Evolutionary conservation across 2,888 invertebrate species (phyloP).

Genomic region (Camptogramma bilineatum): DNA sequence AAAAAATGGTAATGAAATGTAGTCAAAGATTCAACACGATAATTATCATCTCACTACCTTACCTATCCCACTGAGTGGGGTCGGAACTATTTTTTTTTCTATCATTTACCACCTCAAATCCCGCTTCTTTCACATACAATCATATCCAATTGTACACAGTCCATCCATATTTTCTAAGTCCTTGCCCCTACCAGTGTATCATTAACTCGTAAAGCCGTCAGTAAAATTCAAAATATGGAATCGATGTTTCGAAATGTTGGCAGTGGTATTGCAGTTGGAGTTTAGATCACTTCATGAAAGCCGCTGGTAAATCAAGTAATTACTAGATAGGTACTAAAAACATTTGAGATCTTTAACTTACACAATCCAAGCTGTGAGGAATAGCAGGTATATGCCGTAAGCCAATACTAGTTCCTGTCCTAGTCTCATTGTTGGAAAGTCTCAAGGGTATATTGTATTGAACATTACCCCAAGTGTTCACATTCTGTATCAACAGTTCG

Average conservation of each 20-base stretch:
- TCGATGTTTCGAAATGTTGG: too few species aligned
- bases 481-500: constrained; percentile 70
- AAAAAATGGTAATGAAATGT: too few species aligned
- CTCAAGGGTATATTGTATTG: constrained; percentile 77
- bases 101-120: too few species aligned
- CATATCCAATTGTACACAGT: too few species aligned
- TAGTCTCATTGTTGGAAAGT: constrained; percentile 72
- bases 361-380: constrained; percentile 73
- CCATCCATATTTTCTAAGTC: too few species aligned
- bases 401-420: constrained; percentile 67
- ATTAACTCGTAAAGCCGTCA: background rate
- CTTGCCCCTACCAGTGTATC: too few species aligned
- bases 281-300: background rate
- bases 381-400: constrained; percentile 73
- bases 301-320: background rate
- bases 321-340: background rate
- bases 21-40: too few species aligned
- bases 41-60: too few species aligned
- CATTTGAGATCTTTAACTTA: constrained; percentile 52
- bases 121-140: too few species aligned
- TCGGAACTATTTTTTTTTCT: too few species aligned
- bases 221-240: background rate
- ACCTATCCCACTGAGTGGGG: too few species aligned
- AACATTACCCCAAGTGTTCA: constrained; percentile 81
- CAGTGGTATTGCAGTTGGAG: background rate